Evolutionary conservation across 2,888 invertebrate genomes (phyloP).

Genomic region (Caenorhabditis virilis): DNA sequence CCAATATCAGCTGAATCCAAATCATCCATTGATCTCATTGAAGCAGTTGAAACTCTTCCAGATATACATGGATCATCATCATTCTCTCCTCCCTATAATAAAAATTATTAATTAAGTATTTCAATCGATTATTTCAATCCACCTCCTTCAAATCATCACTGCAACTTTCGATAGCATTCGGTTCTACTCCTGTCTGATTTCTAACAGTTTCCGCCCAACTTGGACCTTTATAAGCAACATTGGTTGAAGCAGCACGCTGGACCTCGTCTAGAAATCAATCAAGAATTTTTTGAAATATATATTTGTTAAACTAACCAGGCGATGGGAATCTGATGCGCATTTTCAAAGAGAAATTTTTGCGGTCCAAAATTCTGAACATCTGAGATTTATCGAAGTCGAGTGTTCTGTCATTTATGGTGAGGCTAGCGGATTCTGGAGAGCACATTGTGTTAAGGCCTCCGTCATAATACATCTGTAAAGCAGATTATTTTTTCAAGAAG

Average conservation of each 20-base stretch:
- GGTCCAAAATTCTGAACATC: constrained; percentile 55
- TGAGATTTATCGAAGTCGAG: constrained; percentile 36
- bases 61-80: neutral
- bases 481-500: neutral
- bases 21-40: constrained; percentile 16
- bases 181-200: too few relatives aligned
- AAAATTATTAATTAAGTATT: too few relatives aligned
- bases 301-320: constrained; percentile 10
- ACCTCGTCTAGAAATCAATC: constrained; percentile 38
- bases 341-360: constrained; percentile 49
- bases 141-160: neutral
- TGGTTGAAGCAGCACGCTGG: constrained; percentile 9
- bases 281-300: neutral
- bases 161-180: too few relatives aligned
- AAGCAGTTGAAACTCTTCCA: neutral
- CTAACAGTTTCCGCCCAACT: constrained; percentile 33
- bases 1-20: constrained; percentile 2
- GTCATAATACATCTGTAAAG: constrained; percentile 45
- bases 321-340: constrained; percentile 51
- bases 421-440: constrained; percentile 10
- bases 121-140: too few relatives aligned
- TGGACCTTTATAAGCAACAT: constrained; percentile 27
- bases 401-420: constrained; percentile 13
- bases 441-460: constrained; percentile 34
- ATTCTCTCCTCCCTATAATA: constrained; percentile 7